phyloP scores from a whole-genome alignment of 2,888 invertebrate genomes.

The Lamellibrachia columna region DNA sequence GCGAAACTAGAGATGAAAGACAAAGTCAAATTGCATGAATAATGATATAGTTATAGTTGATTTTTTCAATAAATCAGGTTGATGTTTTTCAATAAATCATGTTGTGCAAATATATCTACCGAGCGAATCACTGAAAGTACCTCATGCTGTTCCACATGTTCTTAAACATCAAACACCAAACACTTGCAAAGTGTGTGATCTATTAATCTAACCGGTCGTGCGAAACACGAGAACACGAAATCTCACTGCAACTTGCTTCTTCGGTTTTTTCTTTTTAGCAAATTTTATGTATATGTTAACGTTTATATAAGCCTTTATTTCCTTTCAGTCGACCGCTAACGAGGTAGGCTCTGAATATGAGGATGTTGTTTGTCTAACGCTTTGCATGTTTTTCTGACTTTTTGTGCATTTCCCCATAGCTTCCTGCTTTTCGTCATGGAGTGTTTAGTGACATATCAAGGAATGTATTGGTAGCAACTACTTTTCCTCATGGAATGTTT shows the following conservation, averaged over 20 bases:
- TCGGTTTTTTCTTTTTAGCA: neutral
- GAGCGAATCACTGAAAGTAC: neutral
- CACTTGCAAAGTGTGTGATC: neutral
- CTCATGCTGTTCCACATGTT: neutral
- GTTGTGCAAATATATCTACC: neutral
- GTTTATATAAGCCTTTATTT: neutral
- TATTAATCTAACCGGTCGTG: neutral
- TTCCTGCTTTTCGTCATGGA: neutral
- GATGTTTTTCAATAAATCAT: neutral
- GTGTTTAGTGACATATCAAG: neutral
- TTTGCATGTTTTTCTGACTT: neutral
- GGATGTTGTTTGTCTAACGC: neutral
- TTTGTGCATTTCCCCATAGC: neutral
- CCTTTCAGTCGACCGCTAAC: neutral
- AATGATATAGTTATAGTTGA: too few relatives aligned
- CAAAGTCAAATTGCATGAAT: neutral
- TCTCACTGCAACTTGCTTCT: neutral
- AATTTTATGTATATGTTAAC: neutral
- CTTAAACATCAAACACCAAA: neutral
- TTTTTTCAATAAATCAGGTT: too few relatives aligned
- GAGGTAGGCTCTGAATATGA: slow-evolving; percentile 1
- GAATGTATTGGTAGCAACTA: neutral
- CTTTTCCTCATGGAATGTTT: too few relatives aligned
- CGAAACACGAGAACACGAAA: neutral
- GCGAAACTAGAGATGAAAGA: neutral